Evolutionary conservation across 1,140 invertebrate species (phyloP), one percentile per base, ranked within the genome.

Genomic region (Ephestia elutella): DNA sequence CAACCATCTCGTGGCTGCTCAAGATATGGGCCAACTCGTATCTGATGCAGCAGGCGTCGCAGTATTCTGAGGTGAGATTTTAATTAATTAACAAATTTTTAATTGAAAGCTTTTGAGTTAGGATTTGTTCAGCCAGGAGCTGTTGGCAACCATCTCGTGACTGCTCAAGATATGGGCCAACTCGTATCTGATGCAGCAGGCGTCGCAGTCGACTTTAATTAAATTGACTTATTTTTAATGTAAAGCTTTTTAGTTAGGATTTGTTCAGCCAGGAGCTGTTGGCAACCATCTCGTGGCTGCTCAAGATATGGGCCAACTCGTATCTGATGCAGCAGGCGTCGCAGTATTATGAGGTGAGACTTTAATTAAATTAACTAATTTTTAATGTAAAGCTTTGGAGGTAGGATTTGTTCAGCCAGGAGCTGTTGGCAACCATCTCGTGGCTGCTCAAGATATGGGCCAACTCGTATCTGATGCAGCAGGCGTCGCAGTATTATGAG

Each of bases 401-500:
- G 69, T 85, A 88, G 67, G 91, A 68, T 57, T 91, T 90, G 75
- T 76, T 96, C 15, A 96, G 95, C 86, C 96, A 96, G 0, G 94
- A 96, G 86, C 90, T 97, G 0, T 92, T 93, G 5, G 92, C 92
- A 30, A 94, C 92, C 0, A 87, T 95, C 19, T 92, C 95, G 57
- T 97, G 95, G 95, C 95, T 96, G 68, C 86, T 97, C 5, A 91
- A 92, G 54, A 91, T 93, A 65, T 97, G 94, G 93, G 92, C 92
- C 30, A 86, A 93, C 35, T 92, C 92, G 10, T 97, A 97, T 77
- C 87, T 97, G 20, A 81, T 95, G 56, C 92, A 92, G 18, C 89
- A 90, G 20, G 92, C 95, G 69, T 90, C 84, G 18, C 90, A 92
- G 73, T 96, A 95, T 74, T 78, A 89, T 20, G 92, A 94, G 87